Base-by-base conservation (phyloP, 1,140 invertebrate genomes). In the Ceratina calcarata region DNA sequence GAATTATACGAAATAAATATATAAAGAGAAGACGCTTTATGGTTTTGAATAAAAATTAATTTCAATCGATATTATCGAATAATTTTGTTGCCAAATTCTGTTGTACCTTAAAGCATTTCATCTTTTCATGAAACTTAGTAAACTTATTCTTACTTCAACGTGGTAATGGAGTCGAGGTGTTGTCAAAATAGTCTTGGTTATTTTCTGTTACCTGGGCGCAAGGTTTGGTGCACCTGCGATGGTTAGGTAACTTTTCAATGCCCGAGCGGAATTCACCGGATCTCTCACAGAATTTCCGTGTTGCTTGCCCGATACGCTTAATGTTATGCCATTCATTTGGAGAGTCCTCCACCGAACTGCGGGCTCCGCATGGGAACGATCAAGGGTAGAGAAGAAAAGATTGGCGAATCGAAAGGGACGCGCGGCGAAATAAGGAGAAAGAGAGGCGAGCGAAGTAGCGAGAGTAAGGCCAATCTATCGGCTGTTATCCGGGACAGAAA, bases 271-370 rank as follows among this genome's bases (percentile, higher is more conserved):
- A 71, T 66, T 67, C 73, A 51, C 10, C 37, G 58, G 22, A 75
- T 58, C 58, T 45, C 64, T 24, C 65, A 16, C 72, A 58, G 37
- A 64, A 65, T 72, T 73, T 77, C 37, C 62, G 49, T 2, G 16
- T 24, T 18, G 24, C 74, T 55, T 62, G 58, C 66, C 51, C 58
- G 65, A 77, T 69, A 57, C 79, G 60, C 76, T 83, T 76, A 67
- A 85, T 83, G 76, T 83, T 83, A 79, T 81, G 81, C 83, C 78
- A 88, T 87, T 85, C 68, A 80, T 85, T 87, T 80, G 61, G 70
- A 62, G 70, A 45, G n/a, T 76, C 49, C 57, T 71, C 51, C 45
- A 53, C 65, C 37, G 65, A 70, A 73, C 64, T 45, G 62, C 22
- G n/a, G 24, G 37, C 37, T 32, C 32, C 62, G n/a, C 22, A 67